These are phyloP conservation scores for Protonemura montana DNA, from an alignment of 2,888 invertebrate species.

Conservation along the genomic window DNA sequence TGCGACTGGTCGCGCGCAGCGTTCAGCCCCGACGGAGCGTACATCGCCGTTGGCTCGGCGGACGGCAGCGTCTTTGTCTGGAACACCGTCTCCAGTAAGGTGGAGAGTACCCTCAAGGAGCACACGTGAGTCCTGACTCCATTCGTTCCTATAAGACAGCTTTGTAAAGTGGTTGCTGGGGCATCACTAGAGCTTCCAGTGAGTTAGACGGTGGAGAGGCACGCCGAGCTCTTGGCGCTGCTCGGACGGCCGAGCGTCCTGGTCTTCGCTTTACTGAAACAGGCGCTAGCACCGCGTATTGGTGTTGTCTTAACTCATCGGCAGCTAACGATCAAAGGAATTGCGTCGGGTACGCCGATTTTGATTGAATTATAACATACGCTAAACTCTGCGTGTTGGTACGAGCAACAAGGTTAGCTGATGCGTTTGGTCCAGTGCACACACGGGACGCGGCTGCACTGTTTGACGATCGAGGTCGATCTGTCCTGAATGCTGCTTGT, in stretches of 20 bases:
- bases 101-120: slow-evolving; percentile 82
- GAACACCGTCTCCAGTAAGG: slow-evolving; percentile 79
- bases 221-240: too few relatives aligned
- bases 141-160: too few relatives aligned
- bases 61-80: slow-evolving; percentile 94
- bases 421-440: neutral
- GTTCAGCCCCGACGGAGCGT: slow-evolving; percentile 89
- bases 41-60: slow-evolving; percentile 89
- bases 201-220: too few relatives aligned
- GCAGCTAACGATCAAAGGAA: neutral
- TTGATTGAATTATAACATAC: neutral
- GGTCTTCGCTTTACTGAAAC: too few relatives aligned
- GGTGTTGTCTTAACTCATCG: neutral
- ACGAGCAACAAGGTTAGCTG: neutral
- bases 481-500: too few relatives aligned
- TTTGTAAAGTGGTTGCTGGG: too few relatives aligned
- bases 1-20: slow-evolving; percentile 94
- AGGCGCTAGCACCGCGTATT: too few relatives aligned
- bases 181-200: too few relatives aligned
- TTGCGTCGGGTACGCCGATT: neutral
- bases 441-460: too few relatives aligned
- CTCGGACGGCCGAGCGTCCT: too few relatives aligned
- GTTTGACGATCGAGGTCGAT: slow-evolving; percentile 14
- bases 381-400: neutral
- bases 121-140: slow-evolving; percentile 83